These are phyloP conservation scores for Formica exsecta DNA, from an alignment of 1,140 invertebrate species.

Conservation along the genomic window DNA sequence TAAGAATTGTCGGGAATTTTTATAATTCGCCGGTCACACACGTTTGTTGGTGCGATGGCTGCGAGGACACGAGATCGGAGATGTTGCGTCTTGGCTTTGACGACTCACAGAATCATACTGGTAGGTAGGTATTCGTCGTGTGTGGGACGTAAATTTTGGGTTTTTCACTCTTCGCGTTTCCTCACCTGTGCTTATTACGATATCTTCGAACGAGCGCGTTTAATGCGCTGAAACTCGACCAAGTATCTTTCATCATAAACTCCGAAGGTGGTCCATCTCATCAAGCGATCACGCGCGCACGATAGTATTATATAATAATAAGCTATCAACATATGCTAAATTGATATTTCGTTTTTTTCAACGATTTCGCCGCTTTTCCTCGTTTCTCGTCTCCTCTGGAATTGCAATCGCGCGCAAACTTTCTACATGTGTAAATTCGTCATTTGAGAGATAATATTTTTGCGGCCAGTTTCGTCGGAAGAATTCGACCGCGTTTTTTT, in stretches of 20 bases:
- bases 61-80: slow-evolving; percentile 31
- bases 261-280: slow-evolving; percentile 24
- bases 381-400: neutral
- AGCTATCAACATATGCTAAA: slow-evolving; percentile 30
- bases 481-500: slow-evolving; percentile 4
- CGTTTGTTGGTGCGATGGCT: slow-evolving; percentile 14
- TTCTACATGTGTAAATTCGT: slow-evolving; percentile 18
- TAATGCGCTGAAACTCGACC: slow-evolving; percentile 40
- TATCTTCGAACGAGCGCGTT: slow-evolving; percentile 15
- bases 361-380: neutral
- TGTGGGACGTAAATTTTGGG: slow-evolving; percentile 44
- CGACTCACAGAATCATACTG: slow-evolving; percentile 64
- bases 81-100: slow-evolving; percentile 25
- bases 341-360: slow-evolving; percentile 15
- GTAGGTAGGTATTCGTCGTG: slow-evolving; percentile 3
- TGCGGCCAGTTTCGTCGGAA: neutral
- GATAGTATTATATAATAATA: slow-evolving; percentile 41
- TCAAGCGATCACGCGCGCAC: neutral
- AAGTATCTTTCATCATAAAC: neutral
- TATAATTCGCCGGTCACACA: slow-evolving; percentile 44
- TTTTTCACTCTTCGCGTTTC: slow-evolving; percentile 30
- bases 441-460: neutral
- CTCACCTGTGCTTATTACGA: slow-evolving; percentile 38
- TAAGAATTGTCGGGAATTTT: slow-evolving; percentile 23
- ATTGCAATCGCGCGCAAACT: neutral